A percentile compares a stretch with the other conserved stretches of the same genome.
Conservation (phyloP, 2,888 invertebrate species). For the Eugnorisma glareosa region DNA sequence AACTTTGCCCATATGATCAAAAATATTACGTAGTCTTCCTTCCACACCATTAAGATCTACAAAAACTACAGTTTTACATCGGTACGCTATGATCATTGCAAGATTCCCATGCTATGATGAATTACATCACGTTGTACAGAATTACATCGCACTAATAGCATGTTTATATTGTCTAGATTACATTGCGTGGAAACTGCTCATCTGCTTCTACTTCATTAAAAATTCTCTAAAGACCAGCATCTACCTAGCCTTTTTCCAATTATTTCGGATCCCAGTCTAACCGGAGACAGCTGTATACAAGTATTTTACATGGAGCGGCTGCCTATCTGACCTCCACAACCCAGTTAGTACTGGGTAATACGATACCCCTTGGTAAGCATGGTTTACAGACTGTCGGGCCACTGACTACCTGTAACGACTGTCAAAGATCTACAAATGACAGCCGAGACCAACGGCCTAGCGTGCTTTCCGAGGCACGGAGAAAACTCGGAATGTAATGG, state of each 20-base stretch:
- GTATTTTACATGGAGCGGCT: neutral
- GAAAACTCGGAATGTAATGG: neutral
- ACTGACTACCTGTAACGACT: neutral
- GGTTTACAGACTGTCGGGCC: neutral
- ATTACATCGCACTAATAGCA: slow-evolving; percentile 51
- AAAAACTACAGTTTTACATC: slow-evolving; percentile 37
- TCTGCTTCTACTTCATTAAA: slow-evolving; percentile 35
- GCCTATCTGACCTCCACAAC: neutral
- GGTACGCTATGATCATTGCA: slow-evolving; percentile 35
- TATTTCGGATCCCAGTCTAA: neutral
- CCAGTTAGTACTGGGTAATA: neutral
- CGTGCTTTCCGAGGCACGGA: neutral
- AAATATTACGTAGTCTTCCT: neutral
- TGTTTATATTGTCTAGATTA: slow-evolving; percentile 50
- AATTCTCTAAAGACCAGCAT: slow-evolving; percentile 4
- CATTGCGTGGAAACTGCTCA: slow-evolving; percentile 47
- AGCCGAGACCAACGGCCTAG: neutral
- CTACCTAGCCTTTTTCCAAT: neutral
- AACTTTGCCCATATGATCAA: neutral
- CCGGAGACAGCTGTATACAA: neutral
- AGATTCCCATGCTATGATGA: slow-evolving; percentile 57
- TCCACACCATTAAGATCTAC: slow-evolving; percentile 4
- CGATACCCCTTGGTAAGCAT: neutral
- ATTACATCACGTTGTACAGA: slow-evolving; percentile 51
- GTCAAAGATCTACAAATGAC: neutral